These are phyloP conservation scores for Drosophila multiciliata DNA, from an alignment of 2,888 invertebrate genomes.

Conservation along the genomic window DNA sequence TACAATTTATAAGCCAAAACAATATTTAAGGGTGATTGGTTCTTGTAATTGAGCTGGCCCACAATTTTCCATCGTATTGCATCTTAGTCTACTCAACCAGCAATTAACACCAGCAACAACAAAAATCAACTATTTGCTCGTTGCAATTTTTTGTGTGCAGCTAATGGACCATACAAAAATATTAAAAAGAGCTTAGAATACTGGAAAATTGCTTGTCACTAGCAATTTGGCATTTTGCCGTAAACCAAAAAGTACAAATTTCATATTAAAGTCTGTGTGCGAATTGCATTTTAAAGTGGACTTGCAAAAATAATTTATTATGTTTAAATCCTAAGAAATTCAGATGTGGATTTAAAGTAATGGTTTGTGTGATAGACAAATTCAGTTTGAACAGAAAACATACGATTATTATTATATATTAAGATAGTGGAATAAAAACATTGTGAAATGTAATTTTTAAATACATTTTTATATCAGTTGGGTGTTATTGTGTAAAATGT, in stretches of 20 bases:
- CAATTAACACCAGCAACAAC: conserved; percentile 55
- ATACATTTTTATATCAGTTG: background rate
- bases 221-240: background rate
- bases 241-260: background rate
- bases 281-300: background rate
- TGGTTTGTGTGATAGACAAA: background rate
- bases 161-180: conserved; percentile 27
- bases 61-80: conserved; percentile 15
- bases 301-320: background rate
- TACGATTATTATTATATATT: background rate
- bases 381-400: background rate
- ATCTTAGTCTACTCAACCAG: conserved; percentile 50
- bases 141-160: conserved; percentile 12
- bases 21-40: conserved; percentile 68
- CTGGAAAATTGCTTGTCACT: conserved; percentile 24
- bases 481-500: background rate
- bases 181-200: conserved; percentile 26
- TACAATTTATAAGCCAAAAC: conserved; percentile 44
- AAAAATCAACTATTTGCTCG: background rate
- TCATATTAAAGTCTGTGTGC: background rate
- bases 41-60: conserved; percentile 62
- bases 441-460: background rate
- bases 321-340: background rate
- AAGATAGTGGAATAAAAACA: too few relatives aligned
- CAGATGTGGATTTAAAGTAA: background rate